Evolutionary conservation across 2,797 vertebrate species (phyloP).

Genomic region (Benthosema pterotum): DNA sequence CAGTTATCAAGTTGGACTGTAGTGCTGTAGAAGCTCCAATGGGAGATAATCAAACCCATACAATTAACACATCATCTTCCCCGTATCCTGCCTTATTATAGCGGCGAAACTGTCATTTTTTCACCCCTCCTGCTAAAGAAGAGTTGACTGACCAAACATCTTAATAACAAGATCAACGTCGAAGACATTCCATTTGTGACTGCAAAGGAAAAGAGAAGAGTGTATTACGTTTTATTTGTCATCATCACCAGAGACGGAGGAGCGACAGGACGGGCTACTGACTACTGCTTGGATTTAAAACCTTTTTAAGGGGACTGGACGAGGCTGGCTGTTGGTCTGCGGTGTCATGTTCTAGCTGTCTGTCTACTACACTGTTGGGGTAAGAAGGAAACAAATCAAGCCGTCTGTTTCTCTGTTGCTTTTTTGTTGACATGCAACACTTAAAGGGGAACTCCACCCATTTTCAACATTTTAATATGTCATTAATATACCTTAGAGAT

Average conservation of each 20-base stretch:
- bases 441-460: no score
- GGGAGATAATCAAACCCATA: constrained; percentile 62
- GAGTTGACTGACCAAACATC: background rate
- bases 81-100: constrained; percentile 37
- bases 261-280: constrained; percentile 1
- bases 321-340: background rate
- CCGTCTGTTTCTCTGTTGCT: background rate
- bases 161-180: background rate
- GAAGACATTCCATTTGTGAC: constrained; percentile 19
- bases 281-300: constrained; percentile 24
- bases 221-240: no score
- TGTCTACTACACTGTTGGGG: constrained; percentile 26
- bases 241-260: background rate
- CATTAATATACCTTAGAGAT: no score
- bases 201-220: background rate
- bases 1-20: constrained; percentile 56
- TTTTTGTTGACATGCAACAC: constrained; percentile 34
- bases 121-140: constrained; percentile 1
- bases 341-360: constrained; percentile 29
- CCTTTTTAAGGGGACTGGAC: constrained; percentile 12
- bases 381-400: constrained; percentile 43
- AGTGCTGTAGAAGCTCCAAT: constrained; percentile 47
- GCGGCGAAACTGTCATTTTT: constrained; percentile 2
- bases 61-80: constrained; percentile 27
- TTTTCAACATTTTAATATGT: no score